phyloP scores from a whole-genome alignment of 2,113 vertebrate genomes.

The Meriones unguiculatus region DNA sequence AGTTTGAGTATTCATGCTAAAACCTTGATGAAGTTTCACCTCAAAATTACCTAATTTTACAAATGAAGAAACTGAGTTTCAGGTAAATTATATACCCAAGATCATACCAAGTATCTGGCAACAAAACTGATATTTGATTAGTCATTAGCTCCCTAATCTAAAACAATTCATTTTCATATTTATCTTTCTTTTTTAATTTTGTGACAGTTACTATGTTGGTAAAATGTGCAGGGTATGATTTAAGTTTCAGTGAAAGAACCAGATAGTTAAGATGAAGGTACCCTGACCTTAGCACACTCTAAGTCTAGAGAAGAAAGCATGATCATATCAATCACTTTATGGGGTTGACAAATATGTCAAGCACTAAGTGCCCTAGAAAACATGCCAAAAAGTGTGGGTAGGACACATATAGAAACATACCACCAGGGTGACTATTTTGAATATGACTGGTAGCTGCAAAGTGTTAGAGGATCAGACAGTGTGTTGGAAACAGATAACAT shows the following conservation, averaged over 20 bases:
- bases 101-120: background rate
- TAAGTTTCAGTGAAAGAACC: background rate
- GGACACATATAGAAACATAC: background rate
- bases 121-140: background rate
- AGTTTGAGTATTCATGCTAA: background rate
- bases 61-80: slow-evolving; percentile 6
- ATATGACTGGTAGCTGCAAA: background rate
- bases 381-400: background rate
- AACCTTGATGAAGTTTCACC: background rate
- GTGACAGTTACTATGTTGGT: background rate
- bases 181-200: background rate
- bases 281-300: background rate
- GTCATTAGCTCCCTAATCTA: background rate
- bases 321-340: background rate
- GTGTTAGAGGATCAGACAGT: background rate
- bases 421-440: background rate
- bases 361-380: background rate
- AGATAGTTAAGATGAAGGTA: background rate
- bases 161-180: slow-evolving; percentile 1
- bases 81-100: background rate
- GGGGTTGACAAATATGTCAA: background rate
- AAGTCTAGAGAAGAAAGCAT: background rate
- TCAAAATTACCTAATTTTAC: background rate
- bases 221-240: background rate
- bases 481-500: background rate